These are phyloP conservation scores for Serinus canaria DNA, from an alignment of 2,113 vertebrate species.

Conservation along the genomic window DNA sequence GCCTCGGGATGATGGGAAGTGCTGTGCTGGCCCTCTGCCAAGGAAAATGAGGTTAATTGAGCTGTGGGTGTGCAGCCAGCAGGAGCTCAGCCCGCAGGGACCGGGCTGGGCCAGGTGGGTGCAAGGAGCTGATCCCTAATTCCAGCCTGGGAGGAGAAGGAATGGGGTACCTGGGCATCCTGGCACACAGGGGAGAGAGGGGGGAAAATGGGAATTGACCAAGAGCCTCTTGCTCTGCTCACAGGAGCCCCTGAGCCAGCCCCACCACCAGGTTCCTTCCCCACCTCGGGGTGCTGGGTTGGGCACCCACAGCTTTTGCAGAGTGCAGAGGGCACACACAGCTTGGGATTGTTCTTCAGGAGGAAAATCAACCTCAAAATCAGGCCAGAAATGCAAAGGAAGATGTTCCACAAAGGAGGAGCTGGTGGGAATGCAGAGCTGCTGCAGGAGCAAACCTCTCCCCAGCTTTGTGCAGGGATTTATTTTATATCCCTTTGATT, in stretches of 20 bases:
- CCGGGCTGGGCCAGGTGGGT: accelerated
- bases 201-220: accelerated
- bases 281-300: accelerated
- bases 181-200: accelerated
- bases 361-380: not conserved
- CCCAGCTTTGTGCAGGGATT: not conserved
- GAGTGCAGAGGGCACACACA: not conserved
- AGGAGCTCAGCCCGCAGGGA: not conserved
- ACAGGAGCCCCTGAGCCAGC: not conserved
- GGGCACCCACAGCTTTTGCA: not conserved
- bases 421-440: not conserved
- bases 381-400: accelerated
- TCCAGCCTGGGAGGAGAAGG: not conserved
- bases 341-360: accelerated
- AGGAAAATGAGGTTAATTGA: slow-evolving; percentile 45
- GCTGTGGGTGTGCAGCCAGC: not conserved
- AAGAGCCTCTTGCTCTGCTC: not conserved
- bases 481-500: not conserved
- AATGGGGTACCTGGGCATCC: not conserved
- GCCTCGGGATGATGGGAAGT: accelerated
- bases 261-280: accelerated
- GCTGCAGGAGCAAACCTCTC: not conserved
- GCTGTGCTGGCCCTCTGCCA: not conserved
- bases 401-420: not conserved
- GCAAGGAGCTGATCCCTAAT: accelerated